phyloP scores from a whole-genome alignment of 2,113 vertebrate genomes.

The Lonchura striata region DNA sequence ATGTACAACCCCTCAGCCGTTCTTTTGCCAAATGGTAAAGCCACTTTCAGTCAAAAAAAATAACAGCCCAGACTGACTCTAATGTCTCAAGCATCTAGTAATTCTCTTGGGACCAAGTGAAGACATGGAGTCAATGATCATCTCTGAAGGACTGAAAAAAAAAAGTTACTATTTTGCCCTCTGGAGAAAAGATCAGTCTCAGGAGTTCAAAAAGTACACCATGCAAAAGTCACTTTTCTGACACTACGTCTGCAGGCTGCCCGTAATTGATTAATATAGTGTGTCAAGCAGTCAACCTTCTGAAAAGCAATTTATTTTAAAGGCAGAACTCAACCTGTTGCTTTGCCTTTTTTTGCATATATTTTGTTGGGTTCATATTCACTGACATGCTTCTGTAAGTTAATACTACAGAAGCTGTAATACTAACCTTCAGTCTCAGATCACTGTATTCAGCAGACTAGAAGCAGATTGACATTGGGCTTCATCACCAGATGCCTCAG shows the following conservation, averaged over 20 bases:
- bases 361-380: background rate
- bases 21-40: background rate
- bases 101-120: constrained; percentile 25
- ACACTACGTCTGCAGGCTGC: background rate
- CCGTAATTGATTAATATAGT: background rate
- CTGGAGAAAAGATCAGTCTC: constrained; percentile 15
- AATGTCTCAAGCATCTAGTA: constrained; percentile 7
- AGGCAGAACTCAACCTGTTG: background rate
- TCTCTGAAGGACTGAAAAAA: background rate
- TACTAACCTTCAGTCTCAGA: background rate
- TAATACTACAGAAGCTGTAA: background rate
- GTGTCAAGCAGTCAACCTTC: background rate
- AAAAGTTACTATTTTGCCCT: background rate
- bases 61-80: background rate
- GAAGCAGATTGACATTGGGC: background rate
- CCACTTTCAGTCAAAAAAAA: background rate
- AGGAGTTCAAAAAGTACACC: background rate
- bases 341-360: background rate
- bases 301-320: background rate
- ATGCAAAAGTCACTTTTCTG: constrained; percentile 1
- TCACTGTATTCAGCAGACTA: background rate
- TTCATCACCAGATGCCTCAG: background rate
- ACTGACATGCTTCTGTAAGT: background rate
- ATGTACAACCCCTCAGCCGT: background rate
- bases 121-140: background rate